Percentiles rank a stretch among this genome's conserved stretches.
phyloP scores from a whole-genome alignment of 2,797 vertebrate genomes.

The Chelon auratus region DNA sequence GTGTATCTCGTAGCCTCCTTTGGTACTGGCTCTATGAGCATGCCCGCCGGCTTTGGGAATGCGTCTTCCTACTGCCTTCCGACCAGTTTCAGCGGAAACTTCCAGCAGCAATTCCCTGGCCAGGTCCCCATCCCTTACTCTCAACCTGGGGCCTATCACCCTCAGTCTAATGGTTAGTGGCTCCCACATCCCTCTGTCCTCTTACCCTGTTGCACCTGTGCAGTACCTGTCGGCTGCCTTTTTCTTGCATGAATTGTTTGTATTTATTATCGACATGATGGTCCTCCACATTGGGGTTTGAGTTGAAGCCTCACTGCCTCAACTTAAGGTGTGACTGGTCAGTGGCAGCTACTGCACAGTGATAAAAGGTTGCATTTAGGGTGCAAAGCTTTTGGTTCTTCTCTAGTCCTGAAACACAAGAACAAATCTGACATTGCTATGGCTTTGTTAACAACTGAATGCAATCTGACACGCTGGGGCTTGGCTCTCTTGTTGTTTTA shows the following conservation, averaged over 20 bases:
- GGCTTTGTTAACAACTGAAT: slow-evolving; percentile 60
- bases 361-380: slow-evolving; percentile 62
- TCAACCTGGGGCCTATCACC: slow-evolving; percentile 92
- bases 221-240: slow-evolving; percentile 44
- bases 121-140: slow-evolving; percentile 92
- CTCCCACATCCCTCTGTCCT: slow-evolving; percentile 51
- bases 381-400: slow-evolving; percentile 17
- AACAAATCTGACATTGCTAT: slow-evolving; percentile 2
- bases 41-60: slow-evolving; percentile 96
- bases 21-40: slow-evolving; percentile 97
- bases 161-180: slow-evolving; percentile 95
- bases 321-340: slow-evolving; percentile 10
- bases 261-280: slow-evolving; percentile 1
- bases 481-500: slow-evolving; percentile 12
- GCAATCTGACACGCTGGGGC: slow-evolving; percentile 47
- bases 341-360: slow-evolving; percentile 61
- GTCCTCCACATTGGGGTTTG: background rate
- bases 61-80: slow-evolving; percentile 94
- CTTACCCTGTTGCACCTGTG: slow-evolving; percentile 40
- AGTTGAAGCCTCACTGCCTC: slow-evolving; percentile 1
- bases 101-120: slow-evolving; percentile 93
- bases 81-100: slow-evolving; percentile 98
- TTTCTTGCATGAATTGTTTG: background rate
- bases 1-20: slow-evolving; percentile 88
- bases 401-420: slow-evolving; percentile 17